phyloP scores from a whole-genome alignment of 1,140 invertebrate species.

The Trinorchestia longiramus region DNA sequence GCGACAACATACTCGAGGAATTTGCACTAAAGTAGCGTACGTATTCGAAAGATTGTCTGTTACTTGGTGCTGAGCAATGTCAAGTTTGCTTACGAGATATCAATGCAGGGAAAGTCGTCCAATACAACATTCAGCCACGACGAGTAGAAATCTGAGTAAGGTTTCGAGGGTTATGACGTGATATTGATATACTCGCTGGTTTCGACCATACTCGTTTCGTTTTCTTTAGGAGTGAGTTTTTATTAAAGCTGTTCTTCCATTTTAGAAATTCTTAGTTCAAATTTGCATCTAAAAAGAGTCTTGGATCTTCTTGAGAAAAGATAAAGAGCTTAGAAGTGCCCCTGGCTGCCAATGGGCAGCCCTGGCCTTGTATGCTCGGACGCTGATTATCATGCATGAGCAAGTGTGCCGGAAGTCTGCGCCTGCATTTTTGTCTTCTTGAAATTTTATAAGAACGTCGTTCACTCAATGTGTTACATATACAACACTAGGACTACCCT shows the following conservation, averaged over 20 bases:
- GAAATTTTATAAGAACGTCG: not conserved
- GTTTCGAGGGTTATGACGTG: not conserved
- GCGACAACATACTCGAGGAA: too few relatives aligned
- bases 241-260: not conserved
- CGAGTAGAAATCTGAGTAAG: not conserved
- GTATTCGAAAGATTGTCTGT: too few relatives aligned
- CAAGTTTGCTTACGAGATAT: too few relatives aligned
- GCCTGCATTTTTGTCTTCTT: not conserved
- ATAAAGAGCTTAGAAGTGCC: not conserved
- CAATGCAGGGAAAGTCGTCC: not conserved
- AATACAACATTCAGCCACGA: not conserved
- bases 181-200: not conserved
- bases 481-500: not conserved
- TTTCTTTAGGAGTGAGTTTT: not conserved
- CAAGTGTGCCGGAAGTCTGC: not conserved
- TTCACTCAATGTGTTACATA: not conserved
- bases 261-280: not conserved
- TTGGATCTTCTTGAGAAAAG: not conserved
- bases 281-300: constrained; percentile 9
- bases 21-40: too few relatives aligned
- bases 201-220: not conserved
- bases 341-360: not conserved
- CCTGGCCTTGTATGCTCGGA: not conserved
- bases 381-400: not conserved
- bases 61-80: too few relatives aligned